Evolutionary conservation across 2,797 vertebrate genomes (phyloP), one percentile per base, ranked within the genome.

Genomic region (Glossophaga mutica): DNA sequence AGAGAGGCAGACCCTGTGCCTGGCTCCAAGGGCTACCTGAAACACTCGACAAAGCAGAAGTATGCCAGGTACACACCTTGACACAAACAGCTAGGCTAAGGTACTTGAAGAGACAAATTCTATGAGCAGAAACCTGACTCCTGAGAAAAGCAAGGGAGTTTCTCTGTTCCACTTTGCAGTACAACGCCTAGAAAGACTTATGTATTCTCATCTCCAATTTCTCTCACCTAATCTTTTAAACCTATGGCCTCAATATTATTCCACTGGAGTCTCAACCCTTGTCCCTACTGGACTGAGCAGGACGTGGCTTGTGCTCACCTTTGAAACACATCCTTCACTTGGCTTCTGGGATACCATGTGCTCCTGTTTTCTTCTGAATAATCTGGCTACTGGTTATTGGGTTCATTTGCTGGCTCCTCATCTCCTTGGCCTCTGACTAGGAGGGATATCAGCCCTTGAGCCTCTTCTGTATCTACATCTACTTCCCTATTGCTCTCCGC

Each of bases 21-120:
- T 44, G 50, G 50, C 71, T 65, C 10, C 37, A 19, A 87, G 2
- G 6, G 37, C 3, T 22, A 44, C 39, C 39, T 50, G 1, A 7
- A 37, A 70, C 29, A 48, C 32, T 24, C 0, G 1, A 44, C 50
- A 12, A 44, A 44, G 37, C 48, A 52, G 19, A 37, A 11, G 19
- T 0, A 0, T 57, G 76, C 71, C 22, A 2, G 3, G 11, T 6
- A 32, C 2, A 79, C 9, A 55, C 24, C 48, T 5, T 5, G 15
- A 71, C 6, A 81, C 50, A 59, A 79, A 82, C 18, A 42, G n/a
- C n/a, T 1, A 74, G 44, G 44, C 15, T 21, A 44, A n/a, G 6
- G 6, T 24, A 50, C 87, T 34, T 95, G 83, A 50, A 65, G 22
- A 68, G 57, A 55, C 0, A 67, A 32, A 71, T 73, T 91, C 59